Conservation (phyloP, 2,113 vertebrate species). For the Solea solea region DNA sequence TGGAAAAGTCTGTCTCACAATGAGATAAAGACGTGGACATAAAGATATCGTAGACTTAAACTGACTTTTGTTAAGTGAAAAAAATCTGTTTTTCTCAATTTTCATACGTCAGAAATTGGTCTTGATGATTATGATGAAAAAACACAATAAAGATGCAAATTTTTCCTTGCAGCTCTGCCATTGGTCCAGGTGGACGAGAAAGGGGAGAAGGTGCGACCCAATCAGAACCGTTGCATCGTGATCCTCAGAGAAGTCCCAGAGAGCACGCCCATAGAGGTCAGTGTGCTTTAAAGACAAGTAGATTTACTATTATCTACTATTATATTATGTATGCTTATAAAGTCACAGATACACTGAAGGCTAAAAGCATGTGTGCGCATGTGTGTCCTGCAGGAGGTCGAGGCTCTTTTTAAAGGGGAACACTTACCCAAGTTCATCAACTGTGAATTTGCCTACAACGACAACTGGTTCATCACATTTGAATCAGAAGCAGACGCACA, state of each 20-base stretch:
- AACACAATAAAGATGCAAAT: too few relatives aligned
- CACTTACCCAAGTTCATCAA: conserved; percentile 97
- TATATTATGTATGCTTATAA: too few relatives aligned
- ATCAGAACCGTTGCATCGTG: conserved; percentile 98
- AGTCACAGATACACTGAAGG: too few relatives aligned
- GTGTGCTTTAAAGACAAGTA: conserved; percentile 21
- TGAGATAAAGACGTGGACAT: too few relatives aligned
- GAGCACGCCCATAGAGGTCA: conserved; percentile 94
- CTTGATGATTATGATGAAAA: too few relatives aligned
- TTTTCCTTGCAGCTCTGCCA: conserved; percentile 86
- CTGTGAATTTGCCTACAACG: conserved; percentile 99
- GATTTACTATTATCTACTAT: too few relatives aligned
- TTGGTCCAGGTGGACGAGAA: conserved; percentile 99
- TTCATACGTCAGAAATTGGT: too few relatives aligned
- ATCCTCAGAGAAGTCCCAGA: conserved; percentile 96
- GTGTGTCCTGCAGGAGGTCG: conserved; percentile 88
- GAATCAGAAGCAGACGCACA: conserved; percentile 98
- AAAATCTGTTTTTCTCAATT: too few relatives aligned
- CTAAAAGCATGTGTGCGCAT: too few relatives aligned
- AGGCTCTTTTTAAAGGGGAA: conserved; percentile 96
- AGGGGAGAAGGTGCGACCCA: conserved; percentile 98
- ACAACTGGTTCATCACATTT: conserved; percentile 99
- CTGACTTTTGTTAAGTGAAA: too few relatives aligned
- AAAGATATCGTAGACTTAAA: too few relatives aligned
- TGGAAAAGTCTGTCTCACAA: too few relatives aligned